Evolutionary conservation across 2,888 invertebrate species (phyloP), one percentile per base, ranked within the genome.

Genomic region (Agonum fuliginosum): DNA sequence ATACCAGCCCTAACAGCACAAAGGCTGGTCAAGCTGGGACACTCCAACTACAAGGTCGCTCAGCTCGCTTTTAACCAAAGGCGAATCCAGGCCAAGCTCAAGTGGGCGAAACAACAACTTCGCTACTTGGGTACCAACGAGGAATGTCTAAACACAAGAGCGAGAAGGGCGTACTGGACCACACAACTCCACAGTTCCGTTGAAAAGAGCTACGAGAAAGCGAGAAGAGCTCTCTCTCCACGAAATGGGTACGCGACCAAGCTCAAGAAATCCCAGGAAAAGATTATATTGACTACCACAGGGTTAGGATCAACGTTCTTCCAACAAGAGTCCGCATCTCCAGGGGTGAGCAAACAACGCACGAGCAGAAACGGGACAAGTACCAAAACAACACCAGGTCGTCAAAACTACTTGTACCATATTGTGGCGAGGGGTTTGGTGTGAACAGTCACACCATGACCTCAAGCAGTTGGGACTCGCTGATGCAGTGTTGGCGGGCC

Each of bases 1-100:
- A 78, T 79, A 81, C 4, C 83, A 62, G 76, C 79, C 3, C 80
- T 82, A 48, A 78, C 82, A 41, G n/a, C 75, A 48, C 58, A 75
- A 3, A 79, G 82, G 34, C 81, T 80, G 67, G 80, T 79, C 12
- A 30, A 58, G 37, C 78, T 83, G 3, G 72, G 37, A 5, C 27
- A 78, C 75, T 80, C 81, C 69, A 10, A 54, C 3, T 79, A 19
- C 8, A 17, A 77, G 0, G 80, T 78, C 3, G 83, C 81, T 0
- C 76, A 73, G 37, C 82, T 81, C 8, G 81, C 81, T 37, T 77
- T 79, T 22, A 80, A 67, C 22, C 76, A 80, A 54, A 69, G 67
- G 5, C 78, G 80, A 77, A 81, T 82, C 46, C 78, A 37, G 0
- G 80, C 70, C n/a, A 81, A 37, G 22, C 6, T 75, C 65, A 30